Base-by-base conservation (phyloP, 2,797 vertebrate species). In the Merluccius polli region DNA sequence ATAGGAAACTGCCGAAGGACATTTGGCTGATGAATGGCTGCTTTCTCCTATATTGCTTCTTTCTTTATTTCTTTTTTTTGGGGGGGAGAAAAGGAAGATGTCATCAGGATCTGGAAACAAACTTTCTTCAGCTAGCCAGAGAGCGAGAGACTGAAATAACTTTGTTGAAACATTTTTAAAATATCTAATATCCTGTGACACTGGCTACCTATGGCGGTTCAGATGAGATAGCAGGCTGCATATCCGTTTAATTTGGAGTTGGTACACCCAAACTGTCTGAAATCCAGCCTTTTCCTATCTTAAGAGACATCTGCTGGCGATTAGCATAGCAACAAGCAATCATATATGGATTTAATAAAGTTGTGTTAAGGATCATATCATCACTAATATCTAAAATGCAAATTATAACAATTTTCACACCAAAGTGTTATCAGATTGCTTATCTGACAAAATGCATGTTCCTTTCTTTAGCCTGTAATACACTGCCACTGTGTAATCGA, bases 1-100 rank as follows among this genome's bases (percentile, higher is more conserved):
- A 93, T 93, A 88, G 90, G 83, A 90, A 88, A 82, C 80, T 86
- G 83, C 88, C 87, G 83, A 88, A 91, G 88, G 89, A 90, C 87
- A 86, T 88, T 84, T 78, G 35, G 3, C 81, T 90, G 91, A 92
- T 91, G 85, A 86, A 92, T 87, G 89, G 87, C 15, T 48, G 33
- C 73, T 78, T 71, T 84, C 86, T 86, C 85, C 77, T 74, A 83
- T 77, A 71, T 71, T 65, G 33, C 35, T 72, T 35, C 33, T 24
- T 11, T 72, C n/a, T 41, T 72, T 35, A 11, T 38, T 27, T 27
- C 29, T 36, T 24, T 11, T 32, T 31, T 35, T 70, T 33, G 2
- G 59, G 59, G 24, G 24, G 24, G 10, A 11, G 10, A 71, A 35
- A 73, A 59, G 72, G 76, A 74, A 18, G 75, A 80, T 75, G 33